Conservation (phyloP, 2,797 vertebrate species). For the Sebastes wilsoni region DNA sequence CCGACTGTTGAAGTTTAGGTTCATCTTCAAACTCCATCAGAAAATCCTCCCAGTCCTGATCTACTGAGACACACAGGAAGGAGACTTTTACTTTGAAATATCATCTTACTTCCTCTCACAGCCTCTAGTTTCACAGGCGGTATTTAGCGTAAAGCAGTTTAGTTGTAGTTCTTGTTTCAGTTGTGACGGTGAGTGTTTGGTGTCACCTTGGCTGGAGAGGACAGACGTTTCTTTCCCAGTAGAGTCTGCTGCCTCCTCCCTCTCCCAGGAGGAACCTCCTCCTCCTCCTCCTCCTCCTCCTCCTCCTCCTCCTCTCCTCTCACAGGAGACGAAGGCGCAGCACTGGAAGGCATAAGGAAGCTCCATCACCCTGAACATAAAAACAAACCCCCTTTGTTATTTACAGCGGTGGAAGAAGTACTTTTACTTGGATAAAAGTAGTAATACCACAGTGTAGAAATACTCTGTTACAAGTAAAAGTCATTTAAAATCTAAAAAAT, state of each 20-base stretch:
- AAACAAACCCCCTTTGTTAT: neutral
- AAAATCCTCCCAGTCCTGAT: slow-evolving; percentile 90
- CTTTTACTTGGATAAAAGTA: too few species aligned
- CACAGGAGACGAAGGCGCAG: slow-evolving; percentile 90
- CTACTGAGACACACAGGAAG: slow-evolving; percentile 72
- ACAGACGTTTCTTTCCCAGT: slow-evolving; percentile 78
- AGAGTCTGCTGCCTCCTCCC: slow-evolving; percentile 81
- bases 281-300: slow-evolving; percentile 79
- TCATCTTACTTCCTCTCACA: neutral
- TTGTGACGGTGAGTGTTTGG: neutral
- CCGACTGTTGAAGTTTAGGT: slow-evolving; percentile 83
- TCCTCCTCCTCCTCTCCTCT: slow-evolving; percentile 81
- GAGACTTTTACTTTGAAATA: neutral
- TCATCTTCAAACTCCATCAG: slow-evolving; percentile 91
- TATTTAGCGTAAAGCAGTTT: neutral
- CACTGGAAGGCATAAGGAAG: slow-evolving; percentile 96
- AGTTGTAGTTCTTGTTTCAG: neutral
- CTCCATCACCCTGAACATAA: slow-evolving; percentile 89
- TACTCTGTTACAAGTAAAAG: neutral
- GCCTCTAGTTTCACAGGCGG: neutral
- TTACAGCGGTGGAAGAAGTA: neutral
- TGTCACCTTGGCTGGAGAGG: slow-evolving; percentile 85
- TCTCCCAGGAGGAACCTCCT: slow-evolving; percentile 83
- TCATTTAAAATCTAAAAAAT: neutral
- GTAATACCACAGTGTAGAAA: too few species aligned